Conservation (phyloP, 2,888 invertebrate species). For the Agonopterix heracliana region DNA sequence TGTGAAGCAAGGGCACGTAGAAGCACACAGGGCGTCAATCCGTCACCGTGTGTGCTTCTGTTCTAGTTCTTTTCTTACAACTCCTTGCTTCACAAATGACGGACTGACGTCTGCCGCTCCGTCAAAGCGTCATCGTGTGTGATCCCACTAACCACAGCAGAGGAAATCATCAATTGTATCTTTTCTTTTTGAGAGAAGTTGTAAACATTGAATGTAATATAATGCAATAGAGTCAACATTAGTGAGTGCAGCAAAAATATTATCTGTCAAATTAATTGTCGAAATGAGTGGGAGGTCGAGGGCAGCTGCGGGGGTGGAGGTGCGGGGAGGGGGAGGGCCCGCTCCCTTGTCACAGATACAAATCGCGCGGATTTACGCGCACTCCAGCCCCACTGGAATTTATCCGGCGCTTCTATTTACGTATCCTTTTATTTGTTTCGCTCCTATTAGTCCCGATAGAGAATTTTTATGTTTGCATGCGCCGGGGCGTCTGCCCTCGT, state of each 20-base stretch:
- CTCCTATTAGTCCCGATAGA: slow-evolving; percentile 75
- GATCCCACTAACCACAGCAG: too few species aligned
- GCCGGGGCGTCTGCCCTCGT: slow-evolving; percentile 59
- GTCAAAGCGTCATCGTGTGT: too few species aligned
- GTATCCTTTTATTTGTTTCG: slow-evolving; percentile 76
- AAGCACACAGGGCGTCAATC: too few species aligned
- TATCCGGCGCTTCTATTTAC: slow-evolving; percentile 73
- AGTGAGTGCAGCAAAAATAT: slow-evolving; percentile 23
- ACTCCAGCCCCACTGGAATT: slow-evolving; percentile 73
- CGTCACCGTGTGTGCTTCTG: too few species aligned
- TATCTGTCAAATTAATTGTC: slow-evolving; percentile 66
- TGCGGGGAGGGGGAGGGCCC: slow-evolving; percentile 20
- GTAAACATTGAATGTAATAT: not conserved
- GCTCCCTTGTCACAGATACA: slow-evolving; percentile 73
- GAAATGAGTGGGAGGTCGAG: slow-evolving; percentile 28
- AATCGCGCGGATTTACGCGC: slow-evolving; percentile 76
- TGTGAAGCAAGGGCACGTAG: too few species aligned
- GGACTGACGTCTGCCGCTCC: too few species aligned
- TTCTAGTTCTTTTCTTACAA: too few species aligned
- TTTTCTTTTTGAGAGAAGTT: not conserved
- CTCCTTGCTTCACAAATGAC: too few species aligned
- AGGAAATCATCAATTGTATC: too few species aligned
- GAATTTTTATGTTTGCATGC: slow-evolving; percentile 74
- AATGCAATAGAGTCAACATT: too few species aligned
- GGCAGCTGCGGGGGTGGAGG: slow-evolving; percentile 18